Conservation (phyloP, 2,797 vertebrate species). For the Falco berigora region DNA sequence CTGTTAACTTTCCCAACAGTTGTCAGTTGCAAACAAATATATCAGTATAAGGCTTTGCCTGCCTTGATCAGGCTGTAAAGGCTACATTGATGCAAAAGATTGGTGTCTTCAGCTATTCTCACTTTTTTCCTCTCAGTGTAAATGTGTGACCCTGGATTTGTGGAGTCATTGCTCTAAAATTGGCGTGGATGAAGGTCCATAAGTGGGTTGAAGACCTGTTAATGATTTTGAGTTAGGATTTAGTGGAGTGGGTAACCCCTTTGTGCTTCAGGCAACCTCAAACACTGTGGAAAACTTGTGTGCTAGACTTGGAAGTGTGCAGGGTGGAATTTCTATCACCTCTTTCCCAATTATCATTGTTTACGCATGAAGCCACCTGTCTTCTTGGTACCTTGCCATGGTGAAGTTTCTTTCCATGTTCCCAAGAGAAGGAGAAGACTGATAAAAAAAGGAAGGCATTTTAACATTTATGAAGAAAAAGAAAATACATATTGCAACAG, state of each 20-base stretch:
- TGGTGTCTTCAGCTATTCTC: not conserved
- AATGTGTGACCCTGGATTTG: not conserved
- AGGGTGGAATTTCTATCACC: conserved; percentile 57
- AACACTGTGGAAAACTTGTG: not conserved
- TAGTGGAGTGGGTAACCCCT: not conserved
- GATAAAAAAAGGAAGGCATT: not conserved
- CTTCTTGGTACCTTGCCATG: conserved; percentile 51
- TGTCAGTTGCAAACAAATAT: not conserved
- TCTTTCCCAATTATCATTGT: conserved; percentile 44
- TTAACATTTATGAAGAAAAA: conserved; percentile 53
- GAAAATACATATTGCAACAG: conserved; percentile 49
- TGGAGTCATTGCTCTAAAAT: not conserved
- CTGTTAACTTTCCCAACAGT: not conserved
- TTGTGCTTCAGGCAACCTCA: not conserved
- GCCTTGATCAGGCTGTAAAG: not conserved
- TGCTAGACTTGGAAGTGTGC: conserved; percentile 16
- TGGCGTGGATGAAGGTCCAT: not conserved
- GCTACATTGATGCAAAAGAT: not conserved
- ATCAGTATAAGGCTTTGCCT: not conserved
- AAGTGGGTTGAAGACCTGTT: not conserved
- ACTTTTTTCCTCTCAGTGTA: not conserved
- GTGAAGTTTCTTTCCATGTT: not conserved
- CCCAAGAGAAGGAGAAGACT: conserved; percentile 3
- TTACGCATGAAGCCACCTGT: conserved; percentile 57
- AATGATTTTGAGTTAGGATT: not conserved